Conservation (phyloP, 2,113 vertebrate species). For the Pipra filicauda region DNA sequence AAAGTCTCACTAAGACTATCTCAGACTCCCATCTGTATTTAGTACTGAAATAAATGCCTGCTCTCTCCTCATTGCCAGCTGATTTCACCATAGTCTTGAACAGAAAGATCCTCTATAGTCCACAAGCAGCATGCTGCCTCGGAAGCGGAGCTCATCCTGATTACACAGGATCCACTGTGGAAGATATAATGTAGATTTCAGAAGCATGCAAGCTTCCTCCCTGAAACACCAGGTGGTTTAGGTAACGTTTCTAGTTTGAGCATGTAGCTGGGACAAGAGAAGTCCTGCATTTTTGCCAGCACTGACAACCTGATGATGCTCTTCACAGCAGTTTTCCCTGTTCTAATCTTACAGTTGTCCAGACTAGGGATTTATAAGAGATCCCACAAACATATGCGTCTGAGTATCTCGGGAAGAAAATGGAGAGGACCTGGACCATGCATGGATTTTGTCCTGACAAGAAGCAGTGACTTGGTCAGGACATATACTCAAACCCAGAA, state of each 20-base stretch:
- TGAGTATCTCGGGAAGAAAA: background rate
- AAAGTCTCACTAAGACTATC: background rate
- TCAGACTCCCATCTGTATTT: background rate
- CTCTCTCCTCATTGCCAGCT: background rate
- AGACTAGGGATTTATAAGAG: background rate
- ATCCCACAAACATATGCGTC: background rate
- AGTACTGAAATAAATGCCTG: background rate
- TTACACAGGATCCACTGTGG: rapidly evolving
- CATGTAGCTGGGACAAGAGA: background rate
- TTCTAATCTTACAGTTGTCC: background rate
- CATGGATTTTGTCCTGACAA: background rate
- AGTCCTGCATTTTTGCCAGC: background rate
- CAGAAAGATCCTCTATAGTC: background rate
- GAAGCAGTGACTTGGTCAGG: background rate
- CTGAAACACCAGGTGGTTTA: background rate
- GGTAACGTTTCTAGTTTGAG: background rate
- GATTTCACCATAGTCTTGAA: background rate
- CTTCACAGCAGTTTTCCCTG: background rate
- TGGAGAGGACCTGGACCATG: background rate
- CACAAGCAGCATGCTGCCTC: background rate
- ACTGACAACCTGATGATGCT: background rate
- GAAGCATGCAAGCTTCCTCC: background rate
- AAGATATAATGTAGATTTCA: background rate
- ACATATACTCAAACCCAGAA: background rate
- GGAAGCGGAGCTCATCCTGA: background rate